These are phyloP conservation scores for Prosopocoilus inquinatus DNA, from an alignment of 2,888 invertebrate species.

Conservation along the genomic window DNA sequence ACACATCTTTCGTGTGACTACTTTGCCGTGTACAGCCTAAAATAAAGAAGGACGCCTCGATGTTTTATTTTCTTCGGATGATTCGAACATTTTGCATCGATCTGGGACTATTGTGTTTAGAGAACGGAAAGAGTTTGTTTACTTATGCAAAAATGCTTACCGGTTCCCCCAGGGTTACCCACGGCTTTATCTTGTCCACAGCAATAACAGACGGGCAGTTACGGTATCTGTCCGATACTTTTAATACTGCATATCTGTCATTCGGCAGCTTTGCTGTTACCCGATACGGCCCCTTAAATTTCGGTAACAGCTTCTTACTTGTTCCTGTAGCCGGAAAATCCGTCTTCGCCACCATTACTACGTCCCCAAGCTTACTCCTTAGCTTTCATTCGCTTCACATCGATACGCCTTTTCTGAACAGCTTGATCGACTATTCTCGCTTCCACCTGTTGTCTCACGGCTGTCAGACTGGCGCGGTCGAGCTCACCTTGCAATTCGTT, in stretches of 20 bases:
- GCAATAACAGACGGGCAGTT: not conserved
- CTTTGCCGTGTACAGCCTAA: no score
- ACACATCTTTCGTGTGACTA: no score
- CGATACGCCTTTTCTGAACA: constrained; percentile 1
- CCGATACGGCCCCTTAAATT: constrained; percentile 3
- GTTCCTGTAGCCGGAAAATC: not conserved
- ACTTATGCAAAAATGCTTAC: no score
- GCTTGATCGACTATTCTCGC: not conserved
- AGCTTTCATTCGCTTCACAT: not conserved
- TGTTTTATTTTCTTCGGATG: no score
- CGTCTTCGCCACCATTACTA: constrained; percentile 5
- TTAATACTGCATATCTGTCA: constrained; percentile 1
- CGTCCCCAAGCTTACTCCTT: constrained; percentile 1
- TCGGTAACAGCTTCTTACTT: constrained; percentile 1
- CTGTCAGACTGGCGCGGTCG: not conserved
- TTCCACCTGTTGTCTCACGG: not conserved
- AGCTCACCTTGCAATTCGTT: not conserved
- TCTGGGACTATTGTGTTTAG: no score
- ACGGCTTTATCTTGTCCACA: constrained; percentile 3
- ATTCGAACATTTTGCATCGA: no score
- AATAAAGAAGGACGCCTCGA: no score
- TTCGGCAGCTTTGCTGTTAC: not conserved
- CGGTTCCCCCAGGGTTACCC: not conserved
- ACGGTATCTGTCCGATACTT: not conserved
- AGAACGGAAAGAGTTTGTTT: no score